Base-by-base conservation (phyloP, 1,140 invertebrate species). In the Archivesica marissinica region DNA sequence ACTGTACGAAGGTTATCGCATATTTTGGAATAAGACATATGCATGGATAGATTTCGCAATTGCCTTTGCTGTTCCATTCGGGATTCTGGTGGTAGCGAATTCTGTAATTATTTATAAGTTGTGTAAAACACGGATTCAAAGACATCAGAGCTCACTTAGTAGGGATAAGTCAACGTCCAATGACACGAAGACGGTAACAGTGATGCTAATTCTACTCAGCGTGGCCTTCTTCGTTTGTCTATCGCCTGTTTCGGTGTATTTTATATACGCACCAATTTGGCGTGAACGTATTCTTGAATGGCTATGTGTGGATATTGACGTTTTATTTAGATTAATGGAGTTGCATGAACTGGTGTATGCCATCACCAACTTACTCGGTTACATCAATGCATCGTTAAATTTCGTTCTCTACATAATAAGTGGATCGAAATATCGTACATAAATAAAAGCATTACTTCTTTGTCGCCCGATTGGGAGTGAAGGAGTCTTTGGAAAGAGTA, bases 11-110 rank as follows among this genome's bases (percentile, higher is more conserved):
- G 47, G 25, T 25, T 72, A 66, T 30, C 15, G n/a, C 17, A 0
- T n/a, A 25, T 81, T 70, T 39, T 52, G 44, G 41, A 54, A 7
- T 9, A 38, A 70, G n/a, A 25, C 2, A 6, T 81, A 35, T 39
- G 17, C 61, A n/a, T 81, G 61, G 61, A 72, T 81, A 54, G 79
- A 81, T 66, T 81, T 81, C 17, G 44, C 41, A 33, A 66, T 72
- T 33, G 44, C 47, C 6, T 68, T 54, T 25, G 28, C 47, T 1
- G 17, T 81, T 13, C 79, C 79, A 3, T 81, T 68, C 33, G 9
- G 50, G 2, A 11, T 81, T 35, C 28, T 81, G 23, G n/a, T 54
- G 20, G 38, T 52, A 2, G 38, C 56, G 15, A 81, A 81, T 56
- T 23, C 33, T 20, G 23, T 68, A 17, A 81, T 81, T 25, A 81